These are phyloP conservation scores for Loripinus fragilis DNA, from an alignment of 2,888 invertebrate species.

Conservation along the genomic window DNA sequence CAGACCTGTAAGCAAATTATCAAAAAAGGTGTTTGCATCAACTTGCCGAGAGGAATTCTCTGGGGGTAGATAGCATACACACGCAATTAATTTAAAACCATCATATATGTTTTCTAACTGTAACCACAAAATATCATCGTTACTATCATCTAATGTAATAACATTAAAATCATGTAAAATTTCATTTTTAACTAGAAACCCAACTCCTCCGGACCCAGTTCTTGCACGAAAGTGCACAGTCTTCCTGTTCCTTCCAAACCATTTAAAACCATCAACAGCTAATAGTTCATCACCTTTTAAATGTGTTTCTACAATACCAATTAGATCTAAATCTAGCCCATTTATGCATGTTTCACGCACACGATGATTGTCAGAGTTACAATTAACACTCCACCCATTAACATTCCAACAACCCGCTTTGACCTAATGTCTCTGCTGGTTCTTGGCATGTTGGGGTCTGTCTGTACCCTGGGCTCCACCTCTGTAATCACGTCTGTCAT, in stretches of 20 bases:
- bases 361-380: background rate
- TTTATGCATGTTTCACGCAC: background rate
- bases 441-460: no score
- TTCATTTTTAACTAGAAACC: no score
- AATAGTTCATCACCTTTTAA: no score
- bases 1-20: slow-evolving; percentile 22
- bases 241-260: no score
- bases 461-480: background rate
- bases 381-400: background rate
- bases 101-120: no score
- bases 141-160: no score
- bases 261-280: no score
- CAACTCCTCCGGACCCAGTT: no score
- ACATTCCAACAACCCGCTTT: slow-evolving; percentile 13
- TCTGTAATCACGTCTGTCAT: background rate
- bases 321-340: background rate
- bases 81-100: background rate
- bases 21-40: slow-evolving; percentile 36
- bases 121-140: no score
- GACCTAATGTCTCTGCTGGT: background rate
- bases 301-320: slow-evolving; percentile 3
- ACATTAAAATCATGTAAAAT: no score
- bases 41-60: slow-evolving; percentile 30
- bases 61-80: slow-evolving; percentile 21
- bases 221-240: no score